Evolutionary conservation across 2,113 vertebrate genomes (phyloP).

Genomic region (Heterocephalus glaber): DNA sequence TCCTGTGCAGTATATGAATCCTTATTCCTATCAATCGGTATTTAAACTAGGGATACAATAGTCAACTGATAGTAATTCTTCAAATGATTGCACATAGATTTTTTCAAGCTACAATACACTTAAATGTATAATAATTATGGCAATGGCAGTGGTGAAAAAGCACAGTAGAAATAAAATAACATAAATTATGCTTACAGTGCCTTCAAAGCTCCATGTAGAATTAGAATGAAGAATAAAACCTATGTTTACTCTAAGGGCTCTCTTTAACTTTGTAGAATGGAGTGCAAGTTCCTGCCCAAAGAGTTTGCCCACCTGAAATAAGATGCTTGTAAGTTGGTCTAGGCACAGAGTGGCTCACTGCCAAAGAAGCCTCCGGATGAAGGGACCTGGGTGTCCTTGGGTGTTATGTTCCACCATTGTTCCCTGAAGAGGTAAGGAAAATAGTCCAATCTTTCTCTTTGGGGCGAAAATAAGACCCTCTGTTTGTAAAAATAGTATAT

Average conservation of each 20-base stretch:
- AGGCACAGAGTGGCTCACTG: not conserved
- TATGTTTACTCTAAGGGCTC: not conserved
- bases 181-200: constrained; percentile 1
- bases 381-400: not conserved
- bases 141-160: not conserved
- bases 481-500: not conserved
- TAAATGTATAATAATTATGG: not conserved
- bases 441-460: not conserved
- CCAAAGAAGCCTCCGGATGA: not conserved
- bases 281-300: not conserved
- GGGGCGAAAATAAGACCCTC: not conserved
- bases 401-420: not conserved
- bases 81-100: not conserved
- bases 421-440: not conserved
- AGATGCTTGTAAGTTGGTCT: not conserved
- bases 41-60: not conserved
- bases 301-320: not conserved
- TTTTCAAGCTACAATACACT: not conserved
- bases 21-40: not conserved
- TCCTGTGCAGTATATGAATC: not conserved
- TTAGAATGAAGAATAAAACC: not conserved
- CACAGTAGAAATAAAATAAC: constrained; percentile 32
- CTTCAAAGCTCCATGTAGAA: not conserved
- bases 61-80: not conserved
- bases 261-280: constrained; percentile 7